Percentiles rank a stretch among this genome's conserved stretches.
phyloP scores from a whole-genome alignment of 2,888 invertebrate species.

The Acrobasis suavella region DNA sequence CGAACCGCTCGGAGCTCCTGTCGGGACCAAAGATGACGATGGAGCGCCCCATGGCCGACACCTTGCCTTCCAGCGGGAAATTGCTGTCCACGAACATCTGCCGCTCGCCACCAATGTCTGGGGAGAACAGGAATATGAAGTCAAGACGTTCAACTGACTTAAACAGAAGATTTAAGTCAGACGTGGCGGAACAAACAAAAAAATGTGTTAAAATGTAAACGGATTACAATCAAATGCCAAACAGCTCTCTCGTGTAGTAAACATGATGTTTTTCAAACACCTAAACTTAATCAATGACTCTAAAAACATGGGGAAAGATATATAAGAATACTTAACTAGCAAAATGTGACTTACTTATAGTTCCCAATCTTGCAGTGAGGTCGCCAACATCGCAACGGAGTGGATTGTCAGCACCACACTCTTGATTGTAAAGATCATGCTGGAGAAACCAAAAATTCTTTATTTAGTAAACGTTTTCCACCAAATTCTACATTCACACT shows the following conservation, averaged over 20 bases:
- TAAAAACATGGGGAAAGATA: too few species aligned
- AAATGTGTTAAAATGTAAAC: too few species aligned
- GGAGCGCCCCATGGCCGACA: constrained; percentile 91
- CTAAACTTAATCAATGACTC: too few species aligned
- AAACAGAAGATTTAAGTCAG: too few species aligned
- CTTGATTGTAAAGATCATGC: constrained; percentile 92
- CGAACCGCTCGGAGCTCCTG: constrained; percentile 86
- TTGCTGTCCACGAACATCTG: constrained; percentile 92
- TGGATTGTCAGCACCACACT: constrained; percentile 94
- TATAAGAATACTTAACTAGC: too few species aligned
- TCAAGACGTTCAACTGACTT: too few species aligned
- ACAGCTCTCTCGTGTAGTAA: too few species aligned
- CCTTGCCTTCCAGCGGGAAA: constrained; percentile 90
- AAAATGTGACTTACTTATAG: constrained; percentile 81
- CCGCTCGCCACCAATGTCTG: constrained; percentile 88
- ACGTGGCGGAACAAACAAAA: too few species aligned
- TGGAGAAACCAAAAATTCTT: constrained; percentile 51
- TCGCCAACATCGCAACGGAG: constrained; percentile 96
- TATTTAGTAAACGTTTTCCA: background rate
- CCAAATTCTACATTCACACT: too few species aligned
- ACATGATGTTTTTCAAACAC: too few species aligned
- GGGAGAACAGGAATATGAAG: too few species aligned
- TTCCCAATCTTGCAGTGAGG: constrained; percentile 91
- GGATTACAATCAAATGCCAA: too few species aligned
- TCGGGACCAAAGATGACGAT: constrained; percentile 92